phyloP scores from a whole-genome alignment of 2,797 vertebrate genomes.

The Carduelis carduelis region DNA sequence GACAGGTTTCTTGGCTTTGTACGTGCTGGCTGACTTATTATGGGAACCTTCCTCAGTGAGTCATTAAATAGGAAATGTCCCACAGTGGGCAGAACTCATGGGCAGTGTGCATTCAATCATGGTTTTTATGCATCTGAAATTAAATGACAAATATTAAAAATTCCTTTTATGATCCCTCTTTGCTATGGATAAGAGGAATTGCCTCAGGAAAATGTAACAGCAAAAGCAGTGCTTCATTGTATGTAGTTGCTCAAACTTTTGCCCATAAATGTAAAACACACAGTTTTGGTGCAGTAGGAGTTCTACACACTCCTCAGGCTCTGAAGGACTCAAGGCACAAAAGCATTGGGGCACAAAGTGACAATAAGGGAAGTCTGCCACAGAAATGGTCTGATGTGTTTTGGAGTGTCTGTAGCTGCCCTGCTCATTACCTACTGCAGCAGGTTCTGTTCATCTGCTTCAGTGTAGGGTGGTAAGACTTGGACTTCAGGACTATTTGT shows the following conservation, averaged over 20 bases:
- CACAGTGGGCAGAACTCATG: not conserved
- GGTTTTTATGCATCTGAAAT: not conserved
- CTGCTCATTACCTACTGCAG: not conserved
- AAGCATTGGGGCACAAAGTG: not conserved
- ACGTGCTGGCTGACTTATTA: not conserved
- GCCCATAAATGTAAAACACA: not conserved
- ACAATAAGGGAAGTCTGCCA: not conserved
- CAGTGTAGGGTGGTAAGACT: not conserved
- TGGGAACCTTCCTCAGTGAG: not conserved
- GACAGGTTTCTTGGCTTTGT: not conserved
- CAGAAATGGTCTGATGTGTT: not conserved
- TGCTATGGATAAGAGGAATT: not conserved
- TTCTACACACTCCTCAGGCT: not conserved
- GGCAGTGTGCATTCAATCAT: not conserved
- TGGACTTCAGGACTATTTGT: not conserved
- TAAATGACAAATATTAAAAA: not conserved
- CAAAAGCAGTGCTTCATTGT: fast-evolving
- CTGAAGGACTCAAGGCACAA: not conserved
- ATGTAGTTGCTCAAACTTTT: not conserved
- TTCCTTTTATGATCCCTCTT: not conserved
- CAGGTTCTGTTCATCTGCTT: not conserved
- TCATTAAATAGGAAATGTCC: not conserved
- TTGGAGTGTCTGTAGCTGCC: not conserved
- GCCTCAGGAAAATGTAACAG: not conserved
- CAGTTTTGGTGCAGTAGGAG: not conserved